A percentile compares a stretch with the other conserved stretches of the same genome.
Conservation (phyloP, 2,888 invertebrate species). For the Dysmachus trigonus region DNA sequence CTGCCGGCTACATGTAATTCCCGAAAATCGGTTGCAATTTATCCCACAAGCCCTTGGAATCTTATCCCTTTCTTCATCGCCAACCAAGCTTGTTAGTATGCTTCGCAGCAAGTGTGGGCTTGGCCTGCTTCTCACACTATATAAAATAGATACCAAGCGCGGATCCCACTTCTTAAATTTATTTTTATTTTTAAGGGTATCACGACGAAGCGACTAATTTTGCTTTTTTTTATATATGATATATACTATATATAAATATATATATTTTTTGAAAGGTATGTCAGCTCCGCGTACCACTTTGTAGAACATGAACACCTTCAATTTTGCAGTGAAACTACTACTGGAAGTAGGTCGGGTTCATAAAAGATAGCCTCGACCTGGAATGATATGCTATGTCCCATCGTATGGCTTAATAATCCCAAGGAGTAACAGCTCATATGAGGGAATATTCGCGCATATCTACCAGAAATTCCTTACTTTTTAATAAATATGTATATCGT, state of each 20-base stretch:
- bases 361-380: slow-evolving; percentile 1
- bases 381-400: neutral
- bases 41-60: neutral
- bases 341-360: neutral
- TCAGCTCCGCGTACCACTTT: neutral
- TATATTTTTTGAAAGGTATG: neutral
- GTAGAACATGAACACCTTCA: neutral
- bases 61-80: neutral
- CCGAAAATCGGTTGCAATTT: neutral
- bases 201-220: neutral
- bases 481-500: neutral
- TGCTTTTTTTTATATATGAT: neutral
- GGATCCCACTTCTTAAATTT: neutral
- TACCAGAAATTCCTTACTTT: neutral
- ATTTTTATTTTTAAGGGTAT: neutral
- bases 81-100: neutral
- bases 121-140: neutral
- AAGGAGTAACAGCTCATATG: neutral
- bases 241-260: neutral
- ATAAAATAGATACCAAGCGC: neutral
- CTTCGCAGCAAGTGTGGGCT: neutral
- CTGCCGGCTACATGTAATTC: neutral
- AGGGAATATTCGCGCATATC: neutral
- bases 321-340: neutral
- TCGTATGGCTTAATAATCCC: neutral